Evolutionary conservation across 2,888 invertebrate species (phyloP).

Genomic region (Holacanthella duospinosa): DNA sequence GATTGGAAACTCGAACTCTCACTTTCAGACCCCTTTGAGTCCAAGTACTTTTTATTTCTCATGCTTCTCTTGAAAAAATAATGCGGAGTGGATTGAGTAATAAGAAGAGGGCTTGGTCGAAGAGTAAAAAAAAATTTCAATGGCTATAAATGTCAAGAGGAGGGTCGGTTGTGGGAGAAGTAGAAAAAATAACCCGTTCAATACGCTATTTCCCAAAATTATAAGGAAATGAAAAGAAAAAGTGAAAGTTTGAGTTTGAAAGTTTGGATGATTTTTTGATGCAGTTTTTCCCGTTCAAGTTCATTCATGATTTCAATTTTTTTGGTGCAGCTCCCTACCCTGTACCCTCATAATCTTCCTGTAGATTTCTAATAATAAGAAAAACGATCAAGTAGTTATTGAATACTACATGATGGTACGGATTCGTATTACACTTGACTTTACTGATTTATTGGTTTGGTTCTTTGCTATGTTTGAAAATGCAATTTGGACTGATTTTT

Average conservation of each 20-base stretch:
- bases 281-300: too few species aligned
- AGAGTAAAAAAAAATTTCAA: too few species aligned
- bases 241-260: too few species aligned
- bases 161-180: neutral
- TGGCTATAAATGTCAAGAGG: neutral
- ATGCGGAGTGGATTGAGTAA: neutral
- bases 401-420: neutral
- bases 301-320: neutral
- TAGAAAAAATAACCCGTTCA: too few species aligned
- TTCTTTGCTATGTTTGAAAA: neutral
- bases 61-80: neutral
- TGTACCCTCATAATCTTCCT: too few species aligned
- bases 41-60: neutral
- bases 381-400: neutral
- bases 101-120: too few species aligned
- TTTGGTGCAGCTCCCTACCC: too few species aligned
- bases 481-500: conserved; percentile 21
- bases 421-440: neutral
- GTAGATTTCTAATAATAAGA: neutral
- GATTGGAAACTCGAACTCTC: neutral
- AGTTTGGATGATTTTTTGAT: too few species aligned
- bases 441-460: neutral
- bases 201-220: neutral
- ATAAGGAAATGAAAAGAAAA: too few species aligned
- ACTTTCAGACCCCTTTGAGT: neutral